Evolutionary conservation across 1,140 invertebrate genomes (phyloP), one percentile per base, ranked within the genome.

Genomic region (Ylistrum balloti): DNA sequence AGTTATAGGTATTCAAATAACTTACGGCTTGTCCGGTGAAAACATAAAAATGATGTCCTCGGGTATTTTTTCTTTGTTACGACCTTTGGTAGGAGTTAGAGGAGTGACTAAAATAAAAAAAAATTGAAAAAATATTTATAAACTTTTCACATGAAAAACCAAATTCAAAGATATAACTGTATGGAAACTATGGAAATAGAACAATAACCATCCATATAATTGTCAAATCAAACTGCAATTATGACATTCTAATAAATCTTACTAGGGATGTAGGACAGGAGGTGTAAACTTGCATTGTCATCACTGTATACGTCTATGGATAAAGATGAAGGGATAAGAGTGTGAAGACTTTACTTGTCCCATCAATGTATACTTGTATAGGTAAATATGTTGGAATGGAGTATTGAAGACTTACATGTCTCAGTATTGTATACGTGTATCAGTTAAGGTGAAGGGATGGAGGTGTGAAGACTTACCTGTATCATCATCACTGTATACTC

Each of bases 1-100:
- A 38, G n/a, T 38, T 38, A 38, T 13, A 7, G 35, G 5, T n/a
- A n/a, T 38, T 38, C 13, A 38, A 13, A 45, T 45, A 45, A 89
- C 91, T 92, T 89, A 92, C 91, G 86, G 91, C 35, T 90, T 92
- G 41, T 92, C 91, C 28, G 91, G 91, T 20, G 91, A 90, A 56
- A 91, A 90, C 91, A 92, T 92, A 11, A 87, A 92, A 13, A 92
- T 88, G 11, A 90, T 56, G 33, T 92, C 89, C 48, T 90, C 88
- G 33, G 45, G 85, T 22, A 15, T 34, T 33, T 86, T 86, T 5
- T 86, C 48, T 45, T 74, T 74, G 28, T n/a, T 33, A n/a, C 22
- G 28, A 38, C 74, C 48, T 89, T 90, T 92, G 0, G 74, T 20
- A 13, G 88, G 90, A 3, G 89, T 90, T n/a, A 34, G 20, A 38